Evolutionary conservation across 2,113 vertebrate genomes (phyloP).

Genomic region (Helogale parvula): DNA sequence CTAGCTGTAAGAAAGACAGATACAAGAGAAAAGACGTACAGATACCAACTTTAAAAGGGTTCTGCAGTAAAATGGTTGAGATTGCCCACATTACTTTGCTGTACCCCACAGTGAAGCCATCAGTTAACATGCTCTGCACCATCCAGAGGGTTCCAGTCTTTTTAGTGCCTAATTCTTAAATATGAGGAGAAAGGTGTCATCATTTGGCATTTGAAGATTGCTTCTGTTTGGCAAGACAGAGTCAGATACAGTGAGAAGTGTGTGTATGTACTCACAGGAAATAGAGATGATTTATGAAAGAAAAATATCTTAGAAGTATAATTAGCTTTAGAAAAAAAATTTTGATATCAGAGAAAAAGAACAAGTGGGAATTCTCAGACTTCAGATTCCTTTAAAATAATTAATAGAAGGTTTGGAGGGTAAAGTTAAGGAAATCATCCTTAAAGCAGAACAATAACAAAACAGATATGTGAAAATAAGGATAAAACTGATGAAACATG

Average conservation of each 20-base stretch:
- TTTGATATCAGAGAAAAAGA: not conserved
- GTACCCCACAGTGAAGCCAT: not conserved
- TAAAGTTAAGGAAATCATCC: not conserved
- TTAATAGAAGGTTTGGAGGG: not conserved
- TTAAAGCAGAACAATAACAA: not conserved
- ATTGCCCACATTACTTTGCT: not conserved
- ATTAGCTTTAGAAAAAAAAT: not conserved
- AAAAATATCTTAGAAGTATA: not conserved
- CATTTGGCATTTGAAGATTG: not conserved
- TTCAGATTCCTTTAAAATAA: slow-evolving; percentile 15
- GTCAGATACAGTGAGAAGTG: not conserved
- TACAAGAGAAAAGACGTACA: not conserved
- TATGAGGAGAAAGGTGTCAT: not conserved
- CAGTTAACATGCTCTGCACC: not conserved
- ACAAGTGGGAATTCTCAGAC: not conserved
- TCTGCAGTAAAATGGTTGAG: not conserved
- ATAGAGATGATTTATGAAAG: not conserved
- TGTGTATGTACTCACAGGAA: not conserved
- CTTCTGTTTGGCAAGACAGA: not conserved
- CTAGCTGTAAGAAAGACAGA: not conserved
- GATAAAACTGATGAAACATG: not conserved
- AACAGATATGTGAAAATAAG: not conserved
- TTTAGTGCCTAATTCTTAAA: not conserved
- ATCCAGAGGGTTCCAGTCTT: not conserved
- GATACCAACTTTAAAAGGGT: not conserved